A percentile compares a stretch with the other conserved stretches of the same genome.
Conservation (phyloP, 2,797 vertebrate species). For the Atherinosoma microstoma region DNA sequence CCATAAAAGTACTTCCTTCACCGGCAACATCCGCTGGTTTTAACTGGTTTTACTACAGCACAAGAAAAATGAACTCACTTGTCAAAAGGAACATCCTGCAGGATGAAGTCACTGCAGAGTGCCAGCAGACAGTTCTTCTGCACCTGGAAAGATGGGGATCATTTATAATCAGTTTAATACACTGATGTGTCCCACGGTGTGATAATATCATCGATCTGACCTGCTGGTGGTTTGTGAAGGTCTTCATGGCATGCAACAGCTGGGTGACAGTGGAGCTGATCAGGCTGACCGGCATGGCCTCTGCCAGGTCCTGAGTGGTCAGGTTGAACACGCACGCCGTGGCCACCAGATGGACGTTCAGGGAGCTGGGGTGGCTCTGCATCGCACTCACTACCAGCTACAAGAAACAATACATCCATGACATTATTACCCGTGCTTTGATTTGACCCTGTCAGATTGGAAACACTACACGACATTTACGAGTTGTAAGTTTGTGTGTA, state of each 20-base stretch:
- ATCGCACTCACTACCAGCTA: constrained; percentile 91
- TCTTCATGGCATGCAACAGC: constrained; percentile 91
- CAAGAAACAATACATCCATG: constrained; percentile 31
- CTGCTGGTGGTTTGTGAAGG: constrained; percentile 92
- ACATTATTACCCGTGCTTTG: neutral
- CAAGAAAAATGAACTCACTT: constrained; percentile 80
- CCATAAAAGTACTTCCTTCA: neutral
- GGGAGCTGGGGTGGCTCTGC: constrained; percentile 89
- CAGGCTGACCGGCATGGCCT: constrained; percentile 89
- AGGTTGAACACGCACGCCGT: constrained; percentile 93
- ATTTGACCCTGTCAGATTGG: neutral
- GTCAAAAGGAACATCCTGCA: constrained; percentile 95
- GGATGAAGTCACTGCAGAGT: constrained; percentile 93
- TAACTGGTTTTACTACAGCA: constrained; percentile 1
- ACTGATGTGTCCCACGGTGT: neutral
- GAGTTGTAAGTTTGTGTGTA: constrained; percentile 4
- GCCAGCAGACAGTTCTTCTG: constrained; percentile 95
- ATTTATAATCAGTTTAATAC: neutral
- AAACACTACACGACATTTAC: neutral
- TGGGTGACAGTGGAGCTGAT: constrained; percentile 87
- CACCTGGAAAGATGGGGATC: constrained; percentile 80
- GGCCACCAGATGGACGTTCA: constrained; percentile 90
- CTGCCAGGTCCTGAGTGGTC: constrained; percentile 89
- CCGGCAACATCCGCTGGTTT: neutral
- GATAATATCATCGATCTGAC: constrained; percentile 62